These are phyloP conservation scores for Trematocara nigrifrons DNA, from an alignment of 2,113 vertebrate species.

Conservation along the genomic window DNA sequence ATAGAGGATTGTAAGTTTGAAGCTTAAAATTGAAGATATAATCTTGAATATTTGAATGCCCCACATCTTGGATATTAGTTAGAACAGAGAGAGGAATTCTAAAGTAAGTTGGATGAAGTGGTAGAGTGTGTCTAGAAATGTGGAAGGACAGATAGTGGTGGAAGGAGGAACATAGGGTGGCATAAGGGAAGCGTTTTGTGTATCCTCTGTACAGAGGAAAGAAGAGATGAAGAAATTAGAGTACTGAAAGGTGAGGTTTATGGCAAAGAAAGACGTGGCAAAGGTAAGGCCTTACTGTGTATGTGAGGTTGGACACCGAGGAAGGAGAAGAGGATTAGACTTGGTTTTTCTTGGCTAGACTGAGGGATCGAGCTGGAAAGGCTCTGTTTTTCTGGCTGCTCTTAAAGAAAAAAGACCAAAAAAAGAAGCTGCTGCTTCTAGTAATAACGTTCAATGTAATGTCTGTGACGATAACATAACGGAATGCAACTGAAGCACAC, in stretches of 20 bases:
- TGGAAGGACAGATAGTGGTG: neutral
- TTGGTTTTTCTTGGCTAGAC: neutral
- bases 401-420: neutral
- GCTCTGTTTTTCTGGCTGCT: neutral
- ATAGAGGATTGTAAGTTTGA: neutral
- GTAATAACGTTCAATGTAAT: neutral
- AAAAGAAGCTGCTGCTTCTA: neutral
- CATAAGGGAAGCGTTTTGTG: neutral
- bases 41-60: neutral
- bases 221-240: neutral
- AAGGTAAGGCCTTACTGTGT: neutral
- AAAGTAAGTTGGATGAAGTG: neutral
- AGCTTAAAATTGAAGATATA: neutral
- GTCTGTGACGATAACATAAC: slow-evolving; percentile 33
- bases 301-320: neutral
- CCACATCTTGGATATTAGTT: neutral
- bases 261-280: neutral
- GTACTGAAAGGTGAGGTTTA: neutral
- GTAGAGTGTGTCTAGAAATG: neutral
- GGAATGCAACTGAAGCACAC: slow-evolving; percentile 22
- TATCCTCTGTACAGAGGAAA: neutral
- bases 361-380: neutral
- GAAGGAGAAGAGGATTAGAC: neutral
- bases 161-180: neutral
- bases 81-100: neutral